phyloP scores from a whole-genome alignment of 2,888 invertebrate species.

The Diploptera punctata region DNA sequence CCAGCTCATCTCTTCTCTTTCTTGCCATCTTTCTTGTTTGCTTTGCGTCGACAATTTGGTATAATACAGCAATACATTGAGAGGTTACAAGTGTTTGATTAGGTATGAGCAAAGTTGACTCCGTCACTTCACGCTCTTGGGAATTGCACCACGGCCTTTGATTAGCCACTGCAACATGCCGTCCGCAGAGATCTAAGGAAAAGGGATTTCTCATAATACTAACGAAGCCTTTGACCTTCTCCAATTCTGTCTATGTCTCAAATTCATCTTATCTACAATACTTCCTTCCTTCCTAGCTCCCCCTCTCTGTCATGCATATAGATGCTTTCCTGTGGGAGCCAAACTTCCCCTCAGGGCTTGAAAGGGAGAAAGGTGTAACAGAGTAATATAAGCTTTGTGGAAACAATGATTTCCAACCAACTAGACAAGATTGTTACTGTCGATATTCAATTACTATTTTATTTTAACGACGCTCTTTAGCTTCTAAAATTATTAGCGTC shows the following conservation, averaged over 20 bases:
- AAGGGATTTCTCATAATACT: conserved; percentile 8
- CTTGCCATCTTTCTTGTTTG: neutral
- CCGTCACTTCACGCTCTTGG: neutral
- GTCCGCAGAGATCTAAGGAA: neutral
- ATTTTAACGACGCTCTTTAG: no score
- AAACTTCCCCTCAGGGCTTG: no score
- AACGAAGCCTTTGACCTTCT: conserved; percentile 21
- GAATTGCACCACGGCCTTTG: neutral
- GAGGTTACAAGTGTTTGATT: conserved; percentile 18
- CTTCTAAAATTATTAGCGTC: no score
- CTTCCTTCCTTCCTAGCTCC: neutral
- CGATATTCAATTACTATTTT: no score
- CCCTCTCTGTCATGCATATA: neutral
- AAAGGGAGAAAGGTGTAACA: no score
- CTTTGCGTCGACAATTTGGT: conserved; percentile 22
- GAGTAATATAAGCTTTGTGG: no score
- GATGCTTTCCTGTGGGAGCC: neutral
- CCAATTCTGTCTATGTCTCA: conserved; percentile 13
- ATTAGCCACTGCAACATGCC: conserved; percentile 11
- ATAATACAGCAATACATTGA: neutral
- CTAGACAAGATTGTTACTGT: no score
- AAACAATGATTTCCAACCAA: no score
- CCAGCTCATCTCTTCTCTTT: neutral
- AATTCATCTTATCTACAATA: conserved; percentile 18
- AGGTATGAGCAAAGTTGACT: neutral